These are phyloP conservation scores for Montipora capricornis DNA, from an alignment of 64 coral and sea anemone genomes.

Conservation along the genomic window DNA sequence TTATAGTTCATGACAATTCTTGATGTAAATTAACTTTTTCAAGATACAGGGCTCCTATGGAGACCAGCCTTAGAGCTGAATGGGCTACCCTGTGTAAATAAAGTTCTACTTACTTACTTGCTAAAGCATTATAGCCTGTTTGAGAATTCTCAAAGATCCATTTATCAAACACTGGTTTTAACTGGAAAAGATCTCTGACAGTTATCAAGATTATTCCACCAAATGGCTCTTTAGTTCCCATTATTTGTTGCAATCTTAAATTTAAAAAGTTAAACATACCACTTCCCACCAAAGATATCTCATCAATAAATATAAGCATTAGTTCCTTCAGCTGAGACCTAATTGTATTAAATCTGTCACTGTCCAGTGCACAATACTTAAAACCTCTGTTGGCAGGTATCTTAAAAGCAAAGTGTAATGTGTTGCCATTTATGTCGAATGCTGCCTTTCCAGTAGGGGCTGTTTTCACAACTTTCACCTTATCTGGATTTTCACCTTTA, in stretches of 20 bases:
- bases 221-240: constrained; percentile 62
- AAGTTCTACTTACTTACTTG: background rate
- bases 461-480: constrained; percentile 57
- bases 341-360: constrained; percentile 57
- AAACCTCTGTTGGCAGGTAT: constrained; percentile 72
- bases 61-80: too few relatives aligned
- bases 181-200: constrained; percentile 72
- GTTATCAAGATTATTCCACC: constrained; percentile 56
- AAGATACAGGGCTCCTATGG: too few relatives aligned
- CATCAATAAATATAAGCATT: constrained; percentile 59
- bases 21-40: too few relatives aligned
- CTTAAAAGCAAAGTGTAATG: constrained; percentile 57
- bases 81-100: too few relatives aligned
- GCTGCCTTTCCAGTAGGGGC: constrained; percentile 57
- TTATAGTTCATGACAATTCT: too few relatives aligned
- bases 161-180: constrained; percentile 67
- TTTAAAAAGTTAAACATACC: constrained; percentile 80
- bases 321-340: constrained; percentile 42
- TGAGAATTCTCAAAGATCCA: constrained; percentile 59
- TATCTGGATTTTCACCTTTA: constrained; percentile 50
- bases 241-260: constrained; percentile 73
- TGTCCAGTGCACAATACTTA: constrained; percentile 60
- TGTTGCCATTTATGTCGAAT: constrained; percentile 31
- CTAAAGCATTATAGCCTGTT: constrained; percentile 5
- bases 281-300: constrained; percentile 73